Percentiles rank a stretch among this genome's conserved stretches.
phyloP scores from a whole-genome alignment of 2,113 vertebrate species.

The Ptilorrhoa leucosticta region DNA sequence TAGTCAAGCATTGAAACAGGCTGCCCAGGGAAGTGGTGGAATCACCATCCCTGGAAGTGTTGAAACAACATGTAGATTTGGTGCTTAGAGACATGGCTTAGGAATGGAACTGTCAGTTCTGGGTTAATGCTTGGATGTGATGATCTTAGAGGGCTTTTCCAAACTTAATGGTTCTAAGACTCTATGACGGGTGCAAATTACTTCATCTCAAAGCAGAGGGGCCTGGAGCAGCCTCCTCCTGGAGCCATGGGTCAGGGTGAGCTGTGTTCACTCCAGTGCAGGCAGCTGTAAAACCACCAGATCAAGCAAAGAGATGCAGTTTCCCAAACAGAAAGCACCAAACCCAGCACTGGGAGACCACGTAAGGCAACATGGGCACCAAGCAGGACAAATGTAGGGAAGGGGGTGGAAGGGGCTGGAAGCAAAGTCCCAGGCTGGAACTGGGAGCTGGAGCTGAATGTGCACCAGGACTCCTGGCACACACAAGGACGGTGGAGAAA shows the following conservation, averaged over 20 bases:
- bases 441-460: neutral
- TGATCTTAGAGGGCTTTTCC: neutral
- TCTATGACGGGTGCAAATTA: neutral
- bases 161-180: neutral
- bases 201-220: neutral
- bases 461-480: neutral
- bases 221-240: neutral
- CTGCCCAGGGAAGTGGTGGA: neutral
- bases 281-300: neutral
- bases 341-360: neutral
- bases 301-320: neutral
- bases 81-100: neutral
- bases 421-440: neutral
- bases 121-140: neutral
- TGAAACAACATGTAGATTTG: neutral
- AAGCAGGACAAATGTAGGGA: neutral
- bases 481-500: neutral
- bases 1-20: neutral
- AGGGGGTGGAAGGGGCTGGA: neutral
- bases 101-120: neutral
- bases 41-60: neutral
- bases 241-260: neutral
- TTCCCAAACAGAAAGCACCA: neutral
- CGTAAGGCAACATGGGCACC: neutral
- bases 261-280: neutral